Base-by-base conservation (phyloP, 2,113 vertebrate species). In the Regulus satrapa region DNA sequence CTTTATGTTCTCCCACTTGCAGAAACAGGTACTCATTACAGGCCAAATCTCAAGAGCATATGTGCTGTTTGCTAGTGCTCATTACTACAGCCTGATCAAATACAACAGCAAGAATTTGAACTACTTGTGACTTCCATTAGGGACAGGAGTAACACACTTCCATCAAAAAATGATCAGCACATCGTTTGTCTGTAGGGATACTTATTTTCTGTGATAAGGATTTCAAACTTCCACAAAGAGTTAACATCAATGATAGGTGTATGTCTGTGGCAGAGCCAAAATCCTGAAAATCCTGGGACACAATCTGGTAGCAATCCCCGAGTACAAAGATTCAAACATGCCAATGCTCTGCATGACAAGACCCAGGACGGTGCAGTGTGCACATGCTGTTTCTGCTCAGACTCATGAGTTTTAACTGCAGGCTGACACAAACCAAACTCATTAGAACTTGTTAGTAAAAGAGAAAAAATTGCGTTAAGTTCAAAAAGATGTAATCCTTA, bases 371-470 rank as follows among this genome's bases (percentile, higher is more conserved):
- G 75, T 76, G 92, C 87, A 89, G 68, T 10, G 10, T 18, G 7
- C 86, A 84, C 93, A 94, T 96, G 95, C 90, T 61, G 48, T 36
- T 87, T 95, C 87, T 79, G 63, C 86, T 83, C 80, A 90, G 55
- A 68, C 56, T 87, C 36, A 40, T 63, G 75, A 49, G 74, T 91
- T 94, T 84, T 64, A 93, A 94, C 80, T 77, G 85, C 87, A 92
- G 93, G 77, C 66, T 81, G 67, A 69, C 75, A 95, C 49, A 89
- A 94, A 90, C 66, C 75, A 52, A 73, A 78, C 88, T 91, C 45
- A 94, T 72, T 86, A 91, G 92, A 67, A 91, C 45, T 85, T 67
- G 67, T 95, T 93, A 95, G 95, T 72, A 77, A 85, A 72, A 77
- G 85, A 83, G 95, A 72, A 93, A 81, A 92, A 87, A 83, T 36